phyloP scores from a whole-genome alignment of 2,797 vertebrate species.

The Sus cebifrons region DNA sequence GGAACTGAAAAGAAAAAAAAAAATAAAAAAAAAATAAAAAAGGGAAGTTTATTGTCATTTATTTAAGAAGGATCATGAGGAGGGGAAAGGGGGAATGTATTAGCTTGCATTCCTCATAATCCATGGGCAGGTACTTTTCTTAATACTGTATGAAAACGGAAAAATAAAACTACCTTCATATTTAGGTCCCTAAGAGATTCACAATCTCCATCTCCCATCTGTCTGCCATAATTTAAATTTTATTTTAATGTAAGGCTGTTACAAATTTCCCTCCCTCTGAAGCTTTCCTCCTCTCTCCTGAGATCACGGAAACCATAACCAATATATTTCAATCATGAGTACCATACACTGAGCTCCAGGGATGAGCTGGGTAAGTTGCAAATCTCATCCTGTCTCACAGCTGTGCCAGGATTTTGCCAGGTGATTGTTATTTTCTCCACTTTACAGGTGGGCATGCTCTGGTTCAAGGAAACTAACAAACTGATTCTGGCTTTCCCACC shows the following conservation, averaged over 20 bases:
- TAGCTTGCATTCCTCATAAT: neutral
- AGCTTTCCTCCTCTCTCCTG: neutral
- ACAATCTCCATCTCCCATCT: neutral
- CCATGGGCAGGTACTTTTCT: conserved; percentile 16
- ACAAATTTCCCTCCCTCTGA: neutral
- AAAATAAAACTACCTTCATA: neutral
- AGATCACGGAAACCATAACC: neutral
- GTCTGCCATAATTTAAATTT: conserved; percentile 22
- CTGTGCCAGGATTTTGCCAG: neutral
- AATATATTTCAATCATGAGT: neutral
- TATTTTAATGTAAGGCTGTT: neutral
- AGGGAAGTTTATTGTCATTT: neutral
- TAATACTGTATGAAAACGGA: neutral
- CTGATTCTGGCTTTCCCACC: neutral
- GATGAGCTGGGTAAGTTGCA: neutral
- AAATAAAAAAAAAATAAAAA: conserved; percentile 34
- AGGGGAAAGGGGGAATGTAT: accelerated
- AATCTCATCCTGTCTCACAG: neutral
- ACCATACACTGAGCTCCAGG: neutral
- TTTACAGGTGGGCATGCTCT: neutral
- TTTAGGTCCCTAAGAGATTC: neutral
- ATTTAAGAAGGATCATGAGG: neutral
- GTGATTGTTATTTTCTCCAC: neutral
- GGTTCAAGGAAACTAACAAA: neutral
- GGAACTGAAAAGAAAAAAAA: too few species aligned